Percentiles rank a stretch among this genome's conserved stretches.
These are phyloP conservation scores for Latheticus oryzae DNA, from an alignment of 2,888 invertebrate species.

Conservation along the genomic window DNA sequence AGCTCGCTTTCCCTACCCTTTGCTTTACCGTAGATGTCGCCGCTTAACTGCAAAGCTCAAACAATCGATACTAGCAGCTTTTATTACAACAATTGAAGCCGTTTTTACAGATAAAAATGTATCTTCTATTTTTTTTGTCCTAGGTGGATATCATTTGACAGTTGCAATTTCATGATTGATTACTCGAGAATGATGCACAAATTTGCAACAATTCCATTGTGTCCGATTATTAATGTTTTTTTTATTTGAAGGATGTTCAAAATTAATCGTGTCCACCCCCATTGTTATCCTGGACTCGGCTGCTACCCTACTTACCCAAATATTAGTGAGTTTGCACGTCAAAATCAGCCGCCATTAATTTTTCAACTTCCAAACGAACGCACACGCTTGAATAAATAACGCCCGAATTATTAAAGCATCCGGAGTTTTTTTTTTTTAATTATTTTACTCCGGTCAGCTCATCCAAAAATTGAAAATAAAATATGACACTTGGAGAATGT, in stretches of 20 bases:
- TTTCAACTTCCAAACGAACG: constrained; percentile 18
- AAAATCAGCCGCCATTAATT: constrained; percentile 27
- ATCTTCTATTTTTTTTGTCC: too few species aligned
- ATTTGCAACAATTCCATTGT: constrained; percentile 4
- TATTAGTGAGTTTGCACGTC: constrained; percentile 5
- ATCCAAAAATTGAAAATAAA: constrained; percentile 21
- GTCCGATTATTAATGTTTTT: constrained; percentile 8
- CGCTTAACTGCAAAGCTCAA: constrained; percentile 1
- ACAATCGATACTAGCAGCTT: constrained; percentile 21
- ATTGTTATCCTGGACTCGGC: constrained; percentile 1
- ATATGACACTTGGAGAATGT: constrained; percentile 23
- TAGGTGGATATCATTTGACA: too few species aligned
- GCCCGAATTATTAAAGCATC: constrained; percentile 18
- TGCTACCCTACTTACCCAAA: constrained; percentile 8
- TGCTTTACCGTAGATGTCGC: constrained; percentile 21
- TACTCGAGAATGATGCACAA: too few species aligned
- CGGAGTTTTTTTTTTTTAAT: constrained; percentile 28
- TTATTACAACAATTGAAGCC: constrained; percentile 4
- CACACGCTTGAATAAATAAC: constrained; percentile 28
- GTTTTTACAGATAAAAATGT: not conserved
- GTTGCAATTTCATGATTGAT: constrained; percentile 1
- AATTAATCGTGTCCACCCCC: constrained; percentile 5
- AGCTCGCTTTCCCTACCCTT: too few species aligned
- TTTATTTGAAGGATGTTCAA: constrained; percentile 9
- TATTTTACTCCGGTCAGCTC: constrained; percentile 22